phyloP scores from a whole-genome alignment of 2,888 invertebrate genomes.

The Stenotaenia linearis region DNA sequence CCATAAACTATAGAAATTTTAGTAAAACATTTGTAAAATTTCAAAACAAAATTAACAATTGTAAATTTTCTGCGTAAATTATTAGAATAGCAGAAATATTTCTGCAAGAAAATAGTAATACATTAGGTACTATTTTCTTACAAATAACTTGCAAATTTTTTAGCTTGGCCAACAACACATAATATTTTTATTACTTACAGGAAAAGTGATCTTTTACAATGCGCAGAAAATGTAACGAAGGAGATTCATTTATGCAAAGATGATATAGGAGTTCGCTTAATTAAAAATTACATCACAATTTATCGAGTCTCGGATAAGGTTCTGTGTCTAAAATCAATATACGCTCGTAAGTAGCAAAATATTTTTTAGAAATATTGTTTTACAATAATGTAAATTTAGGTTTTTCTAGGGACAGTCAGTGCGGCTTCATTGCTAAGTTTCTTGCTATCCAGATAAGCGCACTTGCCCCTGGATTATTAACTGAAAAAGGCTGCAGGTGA shows the following conservation, averaged over 20 bases:
- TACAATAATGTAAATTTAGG: neutral
- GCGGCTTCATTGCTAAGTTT: neutral
- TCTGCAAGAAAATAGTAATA: too few relatives aligned
- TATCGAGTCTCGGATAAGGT: neutral
- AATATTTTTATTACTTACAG: too few relatives aligned
- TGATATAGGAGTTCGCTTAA: neutral
- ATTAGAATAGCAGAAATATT: too few relatives aligned
- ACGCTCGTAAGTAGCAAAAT: neutral
- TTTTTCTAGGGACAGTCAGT: neutral
- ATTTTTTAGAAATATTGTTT: neutral
- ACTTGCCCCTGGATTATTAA: neutral
- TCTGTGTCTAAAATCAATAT: neutral
- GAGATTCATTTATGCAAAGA: neutral
- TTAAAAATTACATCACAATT: neutral
- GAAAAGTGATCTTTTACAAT: neutral
- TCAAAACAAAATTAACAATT: too few relatives aligned
- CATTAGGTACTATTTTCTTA: too few relatives aligned
- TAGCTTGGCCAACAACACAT: too few relatives aligned
- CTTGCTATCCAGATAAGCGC: neutral
- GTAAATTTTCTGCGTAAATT: too few relatives aligned
- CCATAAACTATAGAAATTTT: too few relatives aligned
- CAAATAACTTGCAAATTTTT: too few relatives aligned
- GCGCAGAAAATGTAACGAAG: neutral
- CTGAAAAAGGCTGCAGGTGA: neutral
- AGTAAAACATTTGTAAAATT: too few relatives aligned